A percentile compares a stretch with the other conserved stretches of the same genome.
These are phyloP conservation scores for Barypeithes pellucidus DNA, from an alignment of 2,888 invertebrate species.

Conservation along the genomic window DNA sequence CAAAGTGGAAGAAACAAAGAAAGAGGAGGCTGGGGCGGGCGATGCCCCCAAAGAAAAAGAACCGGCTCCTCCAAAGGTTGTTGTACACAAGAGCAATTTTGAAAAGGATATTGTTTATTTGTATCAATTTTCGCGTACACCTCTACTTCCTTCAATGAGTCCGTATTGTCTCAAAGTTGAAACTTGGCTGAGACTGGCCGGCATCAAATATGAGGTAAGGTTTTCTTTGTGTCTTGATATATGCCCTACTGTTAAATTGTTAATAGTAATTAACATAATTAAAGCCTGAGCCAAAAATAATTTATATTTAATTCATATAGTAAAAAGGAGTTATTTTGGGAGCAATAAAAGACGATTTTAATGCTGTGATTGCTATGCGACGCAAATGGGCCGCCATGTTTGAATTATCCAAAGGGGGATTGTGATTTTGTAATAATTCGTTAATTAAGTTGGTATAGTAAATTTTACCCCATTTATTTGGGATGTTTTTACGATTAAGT, in stretches of 20 bases:
- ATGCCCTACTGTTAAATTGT: not conserved
- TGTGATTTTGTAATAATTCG: not conserved
- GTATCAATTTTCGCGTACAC: conserved; percentile 94
- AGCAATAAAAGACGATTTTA: not conserved
- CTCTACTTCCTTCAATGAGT: conserved; percentile 90
- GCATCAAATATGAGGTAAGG: conserved; percentile 95
- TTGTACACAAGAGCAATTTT: conserved; percentile 90
- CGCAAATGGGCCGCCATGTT: conserved; percentile 39
- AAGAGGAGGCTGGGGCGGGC: conserved; percentile 68
- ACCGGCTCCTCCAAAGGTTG: conserved; percentile 81
- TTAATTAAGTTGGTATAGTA: not conserved
- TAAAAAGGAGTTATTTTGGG: not conserved
- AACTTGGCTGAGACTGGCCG: conserved; percentile 94
- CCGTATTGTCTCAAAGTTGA: conserved; percentile 97
- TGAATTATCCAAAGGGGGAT: conserved; percentile 16
- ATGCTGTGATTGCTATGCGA: not conserved
- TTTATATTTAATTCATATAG: conserved; percentile 3
- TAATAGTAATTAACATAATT: not conserved
- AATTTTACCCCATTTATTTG: too few species aligned
- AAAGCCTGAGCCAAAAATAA: not conserved
- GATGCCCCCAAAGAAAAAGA: conserved; percentile 74
- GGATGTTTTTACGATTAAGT: too few species aligned
- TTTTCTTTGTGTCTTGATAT: not conserved
- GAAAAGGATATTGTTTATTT: conserved; percentile 95
- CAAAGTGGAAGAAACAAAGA: conserved; percentile 71